These are phyloP conservation scores for Acanthoscelides obtectus DNA, from an alignment of 2,888 invertebrate genomes.

Conservation along the genomic window DNA sequence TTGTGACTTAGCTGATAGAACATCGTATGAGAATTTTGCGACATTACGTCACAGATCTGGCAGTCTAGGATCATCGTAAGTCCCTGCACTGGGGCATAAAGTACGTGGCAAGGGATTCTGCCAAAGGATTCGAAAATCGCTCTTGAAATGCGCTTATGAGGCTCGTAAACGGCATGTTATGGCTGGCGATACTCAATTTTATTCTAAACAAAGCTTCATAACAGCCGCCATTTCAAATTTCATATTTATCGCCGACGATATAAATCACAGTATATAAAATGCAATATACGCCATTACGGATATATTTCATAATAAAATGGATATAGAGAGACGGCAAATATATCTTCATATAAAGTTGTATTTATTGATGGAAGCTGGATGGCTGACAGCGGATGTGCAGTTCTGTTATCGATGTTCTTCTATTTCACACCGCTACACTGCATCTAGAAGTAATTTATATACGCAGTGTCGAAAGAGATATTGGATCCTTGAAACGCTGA, in stretches of 20 bases:
- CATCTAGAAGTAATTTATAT: not conserved
- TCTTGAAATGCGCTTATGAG: too few relatives aligned
- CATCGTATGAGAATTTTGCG: too few relatives aligned
- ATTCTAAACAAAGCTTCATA: not conserved
- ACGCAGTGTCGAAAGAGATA: not conserved
- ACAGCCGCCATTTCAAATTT: not conserved
- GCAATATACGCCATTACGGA: not conserved
- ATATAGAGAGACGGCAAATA: not conserved
- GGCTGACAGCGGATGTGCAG: not conserved
- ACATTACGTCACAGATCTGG: too few relatives aligned
- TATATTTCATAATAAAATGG: not conserved
- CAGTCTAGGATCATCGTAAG: too few relatives aligned
- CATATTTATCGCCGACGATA: not conserved
- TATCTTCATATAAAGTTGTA: not conserved
- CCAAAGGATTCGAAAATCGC: too few relatives aligned
- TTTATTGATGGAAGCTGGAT: not conserved
- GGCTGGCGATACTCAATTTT: not conserved
- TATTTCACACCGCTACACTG: not conserved
- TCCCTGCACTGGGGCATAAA: too few relatives aligned
- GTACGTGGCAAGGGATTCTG: too few relatives aligned
- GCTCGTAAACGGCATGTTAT: not conserved
- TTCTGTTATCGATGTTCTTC: not conserved
- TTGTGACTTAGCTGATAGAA: too few relatives aligned
- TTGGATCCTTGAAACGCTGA: too few relatives aligned
- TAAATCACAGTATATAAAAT: not conserved